A percentile compares a stretch with the other conserved stretches of the same genome.
phyloP scores from a whole-genome alignment of 2,797 vertebrate species.

The Urosaurus nigricauda region DNA sequence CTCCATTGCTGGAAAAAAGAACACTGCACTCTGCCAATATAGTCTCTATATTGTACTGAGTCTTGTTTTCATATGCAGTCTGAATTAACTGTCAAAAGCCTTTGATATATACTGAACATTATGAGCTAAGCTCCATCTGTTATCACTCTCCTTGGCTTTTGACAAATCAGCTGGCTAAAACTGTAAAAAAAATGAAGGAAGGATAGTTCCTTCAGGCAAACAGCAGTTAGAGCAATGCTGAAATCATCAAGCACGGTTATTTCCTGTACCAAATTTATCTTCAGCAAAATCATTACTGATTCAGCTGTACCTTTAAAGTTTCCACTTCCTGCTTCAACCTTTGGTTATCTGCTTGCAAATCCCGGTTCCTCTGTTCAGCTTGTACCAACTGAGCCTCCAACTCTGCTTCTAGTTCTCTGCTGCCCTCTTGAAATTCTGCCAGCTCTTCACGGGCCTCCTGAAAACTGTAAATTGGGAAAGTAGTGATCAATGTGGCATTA shows the following conservation, averaged over 20 bases:
- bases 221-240: not conserved
- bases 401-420: slow-evolving; percentile 96
- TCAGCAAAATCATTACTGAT: slow-evolving; percentile 6
- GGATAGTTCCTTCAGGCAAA: not conserved
- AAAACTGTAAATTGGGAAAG: slow-evolving; percentile 81
- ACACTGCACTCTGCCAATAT: no score
- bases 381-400: slow-evolving; percentile 95
- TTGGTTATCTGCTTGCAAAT: slow-evolving; percentile 95
- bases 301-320: slow-evolving; percentile 87
- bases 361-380: slow-evolving; percentile 93
- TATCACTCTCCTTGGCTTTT: no score
- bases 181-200: not conserved
- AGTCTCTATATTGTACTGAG: not conserved
- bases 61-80: no score
- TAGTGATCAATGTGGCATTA: not conserved
- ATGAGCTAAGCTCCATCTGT: no score
- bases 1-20: no score
- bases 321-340: slow-evolving; percentile 92
- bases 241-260: not conserved
- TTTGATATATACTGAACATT: not conserved
- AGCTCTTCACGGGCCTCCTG: slow-evolving; percentile 96
- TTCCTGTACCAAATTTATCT: not conserved
- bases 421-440: slow-evolving; percentile 98
- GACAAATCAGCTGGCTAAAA: not conserved
- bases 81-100: not conserved